phyloP scores from a whole-genome alignment of 2,113 vertebrate genomes.

The Bucco capensis region DNA sequence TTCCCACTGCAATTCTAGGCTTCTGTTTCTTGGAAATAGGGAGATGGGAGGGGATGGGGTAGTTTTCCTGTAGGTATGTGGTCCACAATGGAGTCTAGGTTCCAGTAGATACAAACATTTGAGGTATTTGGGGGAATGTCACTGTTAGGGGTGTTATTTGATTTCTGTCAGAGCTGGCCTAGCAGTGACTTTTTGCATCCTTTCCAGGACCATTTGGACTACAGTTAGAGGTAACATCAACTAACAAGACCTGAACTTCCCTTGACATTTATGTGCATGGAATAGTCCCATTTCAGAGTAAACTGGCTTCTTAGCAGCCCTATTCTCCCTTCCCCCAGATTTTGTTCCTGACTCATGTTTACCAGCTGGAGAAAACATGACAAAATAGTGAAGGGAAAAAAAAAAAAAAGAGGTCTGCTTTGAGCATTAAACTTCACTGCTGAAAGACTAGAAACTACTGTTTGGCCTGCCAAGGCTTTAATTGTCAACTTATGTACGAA shows the following conservation, averaged over 20 bases:
- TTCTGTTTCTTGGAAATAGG: background rate
- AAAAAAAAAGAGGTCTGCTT: background rate
- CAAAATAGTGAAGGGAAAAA: slow-evolving; percentile 19
- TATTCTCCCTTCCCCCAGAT: background rate
- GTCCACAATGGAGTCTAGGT: background rate
- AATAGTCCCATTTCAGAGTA: background rate
- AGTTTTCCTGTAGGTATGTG: background rate
- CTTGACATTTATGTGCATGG: background rate
- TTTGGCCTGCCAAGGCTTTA: slow-evolving; percentile 63
- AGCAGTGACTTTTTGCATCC: background rate
- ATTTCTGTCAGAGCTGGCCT: background rate
- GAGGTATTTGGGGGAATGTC: background rate
- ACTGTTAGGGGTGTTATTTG: background rate
- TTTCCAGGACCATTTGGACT: background rate
- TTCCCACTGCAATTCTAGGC: background rate
- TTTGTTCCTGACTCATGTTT: slow-evolving; percentile 42
- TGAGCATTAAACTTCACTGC: slow-evolving; percentile 64
- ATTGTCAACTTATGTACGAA: slow-evolving; percentile 58
- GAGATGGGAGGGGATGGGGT: background rate
- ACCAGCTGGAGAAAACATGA: slow-evolving; percentile 42
- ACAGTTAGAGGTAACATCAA: background rate
- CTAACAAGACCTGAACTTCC: background rate
- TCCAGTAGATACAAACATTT: background rate
- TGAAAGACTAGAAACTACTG: slow-evolving; percentile 66
- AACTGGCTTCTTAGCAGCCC: background rate